These are phyloP conservation scores for Callosobruchus maculatus DNA, from an alignment of 2,888 invertebrate genomes.

Conservation along the genomic window DNA sequence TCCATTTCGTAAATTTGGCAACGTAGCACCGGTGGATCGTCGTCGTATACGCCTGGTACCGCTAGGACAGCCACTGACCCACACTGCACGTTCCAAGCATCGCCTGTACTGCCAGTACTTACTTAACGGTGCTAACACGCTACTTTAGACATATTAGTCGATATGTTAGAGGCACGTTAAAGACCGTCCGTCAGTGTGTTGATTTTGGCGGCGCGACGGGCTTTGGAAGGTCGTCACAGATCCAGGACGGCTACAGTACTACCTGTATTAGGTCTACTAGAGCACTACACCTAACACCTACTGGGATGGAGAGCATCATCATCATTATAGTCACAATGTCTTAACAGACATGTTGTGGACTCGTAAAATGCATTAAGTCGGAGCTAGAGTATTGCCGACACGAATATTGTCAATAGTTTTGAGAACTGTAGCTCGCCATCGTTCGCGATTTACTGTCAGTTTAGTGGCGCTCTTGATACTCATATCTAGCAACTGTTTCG, in stretches of 20 bases:
- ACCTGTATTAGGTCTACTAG: background rate
- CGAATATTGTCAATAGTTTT: too few relatives aligned
- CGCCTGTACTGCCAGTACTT: background rate
- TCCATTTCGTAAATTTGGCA: background rate
- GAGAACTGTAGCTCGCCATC: too few relatives aligned
- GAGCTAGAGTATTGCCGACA: too few relatives aligned
- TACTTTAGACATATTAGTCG: background rate
- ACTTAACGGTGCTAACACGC: background rate
- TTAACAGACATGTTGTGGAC: too few relatives aligned
- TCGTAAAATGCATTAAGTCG: too few relatives aligned
- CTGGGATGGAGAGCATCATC: too few relatives aligned
- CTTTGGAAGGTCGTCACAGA: background rate
- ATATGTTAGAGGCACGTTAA: background rate
- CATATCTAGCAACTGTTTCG: too few relatives aligned
- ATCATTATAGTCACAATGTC: too few relatives aligned
- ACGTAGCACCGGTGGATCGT: background rate
- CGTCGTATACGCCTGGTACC: background rate
- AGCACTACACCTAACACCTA: too few relatives aligned
- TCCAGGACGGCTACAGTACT: background rate
- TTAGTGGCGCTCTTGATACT: too few relatives aligned
- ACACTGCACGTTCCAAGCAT: background rate
- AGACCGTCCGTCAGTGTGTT: too few relatives aligned
- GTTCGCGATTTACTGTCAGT: too few relatives aligned
- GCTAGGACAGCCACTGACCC: background rate
- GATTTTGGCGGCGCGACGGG: background rate